phyloP scores from a whole-genome alignment of 2,113 vertebrate species.

The Zosterops lateralis region DNA sequence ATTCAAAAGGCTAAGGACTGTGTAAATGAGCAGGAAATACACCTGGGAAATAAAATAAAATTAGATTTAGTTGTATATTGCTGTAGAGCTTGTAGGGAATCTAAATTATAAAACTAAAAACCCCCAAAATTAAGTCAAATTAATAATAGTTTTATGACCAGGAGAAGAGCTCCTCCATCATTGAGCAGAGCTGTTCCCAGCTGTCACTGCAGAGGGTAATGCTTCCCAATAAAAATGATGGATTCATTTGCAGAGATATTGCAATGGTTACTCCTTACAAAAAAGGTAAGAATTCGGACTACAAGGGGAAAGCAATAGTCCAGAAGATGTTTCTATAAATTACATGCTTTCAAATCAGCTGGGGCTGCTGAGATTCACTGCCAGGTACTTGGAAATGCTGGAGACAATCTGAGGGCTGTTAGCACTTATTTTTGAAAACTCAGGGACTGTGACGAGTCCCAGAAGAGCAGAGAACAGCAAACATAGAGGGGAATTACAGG shows the following conservation, averaged over 20 bases:
- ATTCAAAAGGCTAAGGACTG: background rate
- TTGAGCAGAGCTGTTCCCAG: background rate
- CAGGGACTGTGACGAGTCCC: background rate
- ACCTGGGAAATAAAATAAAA: background rate
- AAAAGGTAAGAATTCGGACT: background rate
- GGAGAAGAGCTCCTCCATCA: background rate
- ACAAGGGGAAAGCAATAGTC: background rate
- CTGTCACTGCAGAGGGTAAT: background rate
- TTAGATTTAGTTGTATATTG: background rate
- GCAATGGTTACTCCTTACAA: background rate
- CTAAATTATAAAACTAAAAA: background rate
- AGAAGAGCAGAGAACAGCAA: slow-evolving; percentile 9
- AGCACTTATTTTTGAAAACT: background rate
- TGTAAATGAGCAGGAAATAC: background rate
- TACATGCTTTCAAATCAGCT: slow-evolving; percentile 10
- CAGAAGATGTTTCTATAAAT: background rate
- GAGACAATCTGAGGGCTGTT: background rate
- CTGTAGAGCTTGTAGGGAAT: background rate
- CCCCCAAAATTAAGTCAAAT: background rate
- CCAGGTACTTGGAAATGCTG: background rate
- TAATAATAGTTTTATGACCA: background rate
- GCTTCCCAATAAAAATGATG: background rate
- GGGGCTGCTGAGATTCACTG: background rate
- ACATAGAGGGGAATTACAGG: slow-evolving; percentile 8
- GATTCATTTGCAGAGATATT: background rate